phyloP scores from a whole-genome alignment of 2,113 vertebrate genomes.

The Austrofundulus limnaeus region DNA sequence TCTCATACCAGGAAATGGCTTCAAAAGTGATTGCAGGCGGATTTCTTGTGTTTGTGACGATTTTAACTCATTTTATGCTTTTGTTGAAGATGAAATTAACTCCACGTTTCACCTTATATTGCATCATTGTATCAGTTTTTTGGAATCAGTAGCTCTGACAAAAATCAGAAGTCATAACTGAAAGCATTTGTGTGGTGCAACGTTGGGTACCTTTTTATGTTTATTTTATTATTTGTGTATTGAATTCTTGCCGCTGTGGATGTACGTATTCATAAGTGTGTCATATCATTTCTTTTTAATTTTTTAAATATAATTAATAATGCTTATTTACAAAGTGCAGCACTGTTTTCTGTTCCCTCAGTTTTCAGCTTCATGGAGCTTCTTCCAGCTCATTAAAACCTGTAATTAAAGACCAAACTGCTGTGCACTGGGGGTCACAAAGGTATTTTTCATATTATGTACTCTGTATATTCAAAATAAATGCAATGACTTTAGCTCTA shows the following conservation, averaged over 20 bases:
- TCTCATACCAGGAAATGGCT: conserved; percentile 58
- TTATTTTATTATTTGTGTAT: not conserved
- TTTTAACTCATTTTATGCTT: conserved; percentile 10
- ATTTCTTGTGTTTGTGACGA: conserved; percentile 39
- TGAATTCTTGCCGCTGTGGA: conserved; percentile 34
- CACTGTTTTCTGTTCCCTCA: conserved; percentile 37
- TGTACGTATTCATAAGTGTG: conserved; percentile 44
- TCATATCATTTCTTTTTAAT: conserved; percentile 24
- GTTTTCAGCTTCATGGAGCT: conserved; percentile 52
- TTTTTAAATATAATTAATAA: conserved; percentile 19
- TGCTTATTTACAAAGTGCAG: conserved; percentile 40
- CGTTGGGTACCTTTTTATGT: conserved; percentile 2
- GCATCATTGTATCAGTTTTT: conserved; percentile 25
- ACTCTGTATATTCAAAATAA: conserved; percentile 70
- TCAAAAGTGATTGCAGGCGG: conserved; percentile 31
- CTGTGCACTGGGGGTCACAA: conserved; percentile 77
- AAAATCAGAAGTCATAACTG: conserved; percentile 19
- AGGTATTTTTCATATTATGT: conserved; percentile 78
- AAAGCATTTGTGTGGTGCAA: conserved; percentile 41
- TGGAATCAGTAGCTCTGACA: conserved; percentile 28
- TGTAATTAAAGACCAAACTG: conserved; percentile 78
- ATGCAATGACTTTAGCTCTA: conserved; percentile 69
- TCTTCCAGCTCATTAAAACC: conserved; percentile 61
- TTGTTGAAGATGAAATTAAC: not conserved
- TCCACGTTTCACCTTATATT: not conserved